A percentile compares a stretch with the other conserved stretches of the same genome.
Conservation (phyloP, 2,113 vertebrate species). For the Procavia capensis region DNA sequence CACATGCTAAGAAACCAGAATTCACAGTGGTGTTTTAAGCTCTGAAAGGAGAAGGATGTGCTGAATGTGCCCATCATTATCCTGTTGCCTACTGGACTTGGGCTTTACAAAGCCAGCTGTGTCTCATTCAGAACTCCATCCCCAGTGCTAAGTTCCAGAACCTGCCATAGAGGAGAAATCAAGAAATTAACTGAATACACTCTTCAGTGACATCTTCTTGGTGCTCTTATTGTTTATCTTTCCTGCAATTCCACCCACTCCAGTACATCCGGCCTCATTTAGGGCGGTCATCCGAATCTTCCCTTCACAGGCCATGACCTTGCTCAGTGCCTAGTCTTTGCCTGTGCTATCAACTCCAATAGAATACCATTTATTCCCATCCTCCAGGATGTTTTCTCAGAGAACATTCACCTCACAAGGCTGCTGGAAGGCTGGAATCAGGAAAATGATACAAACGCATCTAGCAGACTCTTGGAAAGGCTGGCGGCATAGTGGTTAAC, state of each 20-base stretch:
- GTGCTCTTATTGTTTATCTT: not conserved
- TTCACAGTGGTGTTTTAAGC: not conserved
- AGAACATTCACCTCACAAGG: not conserved
- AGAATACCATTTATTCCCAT: not conserved
- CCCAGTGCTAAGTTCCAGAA: not conserved
- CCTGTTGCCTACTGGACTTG: not conserved
- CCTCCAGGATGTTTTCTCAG: not conserved
- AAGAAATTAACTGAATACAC: not conserved
- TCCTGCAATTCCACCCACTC: not conserved
- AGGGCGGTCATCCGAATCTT: not conserved
- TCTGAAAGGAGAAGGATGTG: not conserved
- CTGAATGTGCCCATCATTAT: not conserved
- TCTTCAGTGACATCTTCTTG: not conserved
- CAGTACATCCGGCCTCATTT: not conserved
- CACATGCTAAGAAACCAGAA: not conserved
- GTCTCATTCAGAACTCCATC: not conserved
- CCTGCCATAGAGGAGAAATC: not conserved
- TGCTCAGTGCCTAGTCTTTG: not conserved
- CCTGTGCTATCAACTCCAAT: fast-evolving
- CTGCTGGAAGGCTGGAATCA: not conserved
- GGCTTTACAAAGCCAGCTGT: not conserved
- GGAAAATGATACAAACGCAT: not conserved
- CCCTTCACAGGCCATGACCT: not conserved
- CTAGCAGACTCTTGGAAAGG: not conserved
- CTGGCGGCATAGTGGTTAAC: too few species aligned